Evolutionary conservation across 1,140 invertebrate genomes (phyloP).

Genomic region (Pogonomyrmex barbatus): DNA sequence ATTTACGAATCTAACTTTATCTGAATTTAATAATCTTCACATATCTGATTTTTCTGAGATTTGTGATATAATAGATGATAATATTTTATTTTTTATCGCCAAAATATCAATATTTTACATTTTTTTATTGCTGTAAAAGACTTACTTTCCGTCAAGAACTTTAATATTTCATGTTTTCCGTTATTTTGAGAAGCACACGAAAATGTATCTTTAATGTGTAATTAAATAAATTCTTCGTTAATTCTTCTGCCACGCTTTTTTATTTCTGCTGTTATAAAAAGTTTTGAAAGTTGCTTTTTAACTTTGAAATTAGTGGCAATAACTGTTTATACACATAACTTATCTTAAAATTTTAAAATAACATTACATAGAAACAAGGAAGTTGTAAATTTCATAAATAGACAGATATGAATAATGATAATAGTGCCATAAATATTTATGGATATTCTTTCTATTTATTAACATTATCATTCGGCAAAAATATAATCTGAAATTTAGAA

Average conservation of each 20-base stretch:
- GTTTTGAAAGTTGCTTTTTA: not conserved
- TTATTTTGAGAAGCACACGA: not conserved
- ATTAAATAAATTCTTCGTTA: not conserved
- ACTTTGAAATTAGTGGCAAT: not conserved
- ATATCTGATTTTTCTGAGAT: not conserved
- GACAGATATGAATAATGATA: not conserved
- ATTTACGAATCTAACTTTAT: not conserved
- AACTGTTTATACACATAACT: not conserved
- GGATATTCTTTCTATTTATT: not conserved
- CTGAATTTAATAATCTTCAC: not conserved
- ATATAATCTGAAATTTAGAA: not conserved
- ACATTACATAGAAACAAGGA: not conserved
- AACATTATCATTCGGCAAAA: not conserved
- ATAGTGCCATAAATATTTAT: slow-evolving; percentile 2
- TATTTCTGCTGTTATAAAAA: not conserved
- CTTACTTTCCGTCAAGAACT: not conserved
- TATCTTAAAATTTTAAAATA: not conserved
- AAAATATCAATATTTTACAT: not conserved
- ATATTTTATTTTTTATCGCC: not conserved
- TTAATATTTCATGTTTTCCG: not conserved
- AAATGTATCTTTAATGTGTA: not conserved
- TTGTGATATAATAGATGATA: not conserved
- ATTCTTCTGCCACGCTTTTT: not conserved
- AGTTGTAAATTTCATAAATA: not conserved
- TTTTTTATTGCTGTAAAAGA: not conserved